Conservation (phyloP, 1,140 invertebrate species). For the Dolichoris vasculosae region DNA sequence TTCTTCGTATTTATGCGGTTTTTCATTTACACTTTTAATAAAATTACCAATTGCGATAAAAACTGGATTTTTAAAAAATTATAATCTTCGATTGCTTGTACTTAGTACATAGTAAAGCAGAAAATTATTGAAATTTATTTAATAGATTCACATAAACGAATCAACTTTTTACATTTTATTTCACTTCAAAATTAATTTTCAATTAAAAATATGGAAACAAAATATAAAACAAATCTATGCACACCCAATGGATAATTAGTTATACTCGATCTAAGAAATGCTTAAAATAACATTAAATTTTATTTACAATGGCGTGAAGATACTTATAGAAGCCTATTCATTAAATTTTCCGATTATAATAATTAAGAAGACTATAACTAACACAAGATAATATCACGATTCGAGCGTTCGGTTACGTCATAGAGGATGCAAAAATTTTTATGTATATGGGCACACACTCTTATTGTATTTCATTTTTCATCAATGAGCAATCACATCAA, state of each 20-base stretch:
- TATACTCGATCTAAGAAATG: background rate
- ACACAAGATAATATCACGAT: background rate
- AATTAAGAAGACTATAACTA: background rate
- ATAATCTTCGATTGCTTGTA: background rate
- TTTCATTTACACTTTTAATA: too few relatives aligned
- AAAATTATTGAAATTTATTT: conserved; percentile 1
- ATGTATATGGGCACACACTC: background rate
- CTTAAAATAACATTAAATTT: background rate
- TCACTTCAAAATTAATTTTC: background rate
- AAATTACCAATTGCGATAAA: too few relatives aligned
- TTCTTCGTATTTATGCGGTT: background rate
- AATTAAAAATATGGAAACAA: background rate
- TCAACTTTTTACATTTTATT: background rate
- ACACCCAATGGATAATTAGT: conserved; percentile 17
- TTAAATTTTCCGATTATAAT: background rate
- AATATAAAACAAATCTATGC: conserved; percentile 21
- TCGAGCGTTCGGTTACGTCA: background rate
- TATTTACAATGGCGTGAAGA: background rate
- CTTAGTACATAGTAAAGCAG: background rate
- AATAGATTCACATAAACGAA: conserved; percentile 4
- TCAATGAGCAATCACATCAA: background rate
- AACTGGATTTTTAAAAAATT: too few relatives aligned
- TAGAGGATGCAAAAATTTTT: background rate
- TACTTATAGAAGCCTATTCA: background rate
- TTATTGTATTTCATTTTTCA: conserved; percentile 2